A percentile compares a stretch with the other conserved stretches of the same genome.
These are phyloP conservation scores for Pharmacophagus antenor DNA, from an alignment of 2,888 invertebrate species.

Conservation along the genomic window DNA sequence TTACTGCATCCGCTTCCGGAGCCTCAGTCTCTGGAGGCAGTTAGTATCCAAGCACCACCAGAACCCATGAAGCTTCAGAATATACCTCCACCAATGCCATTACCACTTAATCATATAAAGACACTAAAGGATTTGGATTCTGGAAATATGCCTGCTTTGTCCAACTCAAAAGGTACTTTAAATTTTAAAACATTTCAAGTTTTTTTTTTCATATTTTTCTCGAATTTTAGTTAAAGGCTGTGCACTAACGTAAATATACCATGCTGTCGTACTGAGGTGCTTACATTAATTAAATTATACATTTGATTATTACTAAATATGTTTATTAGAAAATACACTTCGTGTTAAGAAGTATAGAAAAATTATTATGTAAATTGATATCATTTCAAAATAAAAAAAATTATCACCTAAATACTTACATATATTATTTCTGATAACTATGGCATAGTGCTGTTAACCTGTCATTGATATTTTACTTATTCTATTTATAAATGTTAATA, in stretches of 20 bases:
- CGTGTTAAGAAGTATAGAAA: no score
- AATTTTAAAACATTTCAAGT: neutral
- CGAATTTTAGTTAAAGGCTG: no score
- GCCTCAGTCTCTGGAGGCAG: slow-evolving; percentile 45
- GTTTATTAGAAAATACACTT: neutral
- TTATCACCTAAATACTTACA: no score
- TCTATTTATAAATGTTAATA: no score
- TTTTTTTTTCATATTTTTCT: neutral
- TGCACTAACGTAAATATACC: neutral
- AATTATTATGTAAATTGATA: no score
- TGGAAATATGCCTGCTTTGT: slow-evolving; percentile 76
- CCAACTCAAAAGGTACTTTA: slow-evolving; percentile 55
- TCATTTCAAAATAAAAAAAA: no score
- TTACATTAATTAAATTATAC: neutral
- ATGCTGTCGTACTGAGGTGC: neutral
- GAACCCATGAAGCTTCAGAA: slow-evolving; percentile 82
- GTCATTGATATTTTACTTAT: no score
- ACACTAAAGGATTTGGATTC: slow-evolving; percentile 83
- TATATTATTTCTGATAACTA: no score
- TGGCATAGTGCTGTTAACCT: no score
- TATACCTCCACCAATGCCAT: slow-evolving; percentile 82
- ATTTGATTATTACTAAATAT: neutral
- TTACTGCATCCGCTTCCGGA: slow-evolving; percentile 45
- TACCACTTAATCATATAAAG: slow-evolving; percentile 81
- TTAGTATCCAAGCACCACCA: slow-evolving; percentile 49